Conservation (phyloP, 1,140 invertebrate genomes). For the Euwallacea similis region DNA sequence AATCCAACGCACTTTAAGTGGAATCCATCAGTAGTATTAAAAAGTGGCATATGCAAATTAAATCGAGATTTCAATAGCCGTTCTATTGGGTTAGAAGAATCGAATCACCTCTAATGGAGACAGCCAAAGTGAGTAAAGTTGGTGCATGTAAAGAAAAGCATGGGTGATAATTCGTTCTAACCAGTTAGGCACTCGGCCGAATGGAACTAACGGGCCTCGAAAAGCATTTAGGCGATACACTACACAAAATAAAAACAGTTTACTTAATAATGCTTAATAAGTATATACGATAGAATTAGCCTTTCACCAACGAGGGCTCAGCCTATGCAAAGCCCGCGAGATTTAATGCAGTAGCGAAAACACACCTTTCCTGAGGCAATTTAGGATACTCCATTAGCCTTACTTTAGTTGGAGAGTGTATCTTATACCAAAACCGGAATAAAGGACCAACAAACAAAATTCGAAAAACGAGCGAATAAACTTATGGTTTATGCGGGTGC, state of each 20-base stretch:
- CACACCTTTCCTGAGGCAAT: not conserved
- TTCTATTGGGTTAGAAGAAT: constrained; percentile 29
- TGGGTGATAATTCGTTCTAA: constrained; percentile 47
- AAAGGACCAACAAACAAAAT: constrained; percentile 27
- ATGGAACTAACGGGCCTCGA: constrained; percentile 48
- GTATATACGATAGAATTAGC: too few relatives aligned
- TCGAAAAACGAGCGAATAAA: constrained; percentile 38
- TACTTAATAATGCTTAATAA: too few relatives aligned
- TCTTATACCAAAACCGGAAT: constrained; percentile 1
- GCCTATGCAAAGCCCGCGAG: too few relatives aligned
- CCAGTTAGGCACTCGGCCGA: constrained; percentile 52
- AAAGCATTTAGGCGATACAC: constrained; percentile 28
- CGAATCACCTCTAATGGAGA: constrained; percentile 20
- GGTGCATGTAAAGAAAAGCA: constrained; percentile 31
- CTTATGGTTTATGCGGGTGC: constrained; percentile 48
- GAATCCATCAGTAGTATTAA: not conserved
- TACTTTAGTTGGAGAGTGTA: constrained; percentile 14
- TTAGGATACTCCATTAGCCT: not conserved
- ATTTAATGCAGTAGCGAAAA: not conserved
- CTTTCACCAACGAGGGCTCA: too few relatives aligned
- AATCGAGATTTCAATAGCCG: not conserved
- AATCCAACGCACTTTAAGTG: too few relatives aligned
- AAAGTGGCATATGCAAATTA: constrained; percentile 3
- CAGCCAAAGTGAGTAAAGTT: constrained; percentile 19
- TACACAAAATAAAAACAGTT: constrained; percentile 42